Conservation (phyloP, 2,113 vertebrate genomes). For the Spheniscus mendiculus region DNA sequence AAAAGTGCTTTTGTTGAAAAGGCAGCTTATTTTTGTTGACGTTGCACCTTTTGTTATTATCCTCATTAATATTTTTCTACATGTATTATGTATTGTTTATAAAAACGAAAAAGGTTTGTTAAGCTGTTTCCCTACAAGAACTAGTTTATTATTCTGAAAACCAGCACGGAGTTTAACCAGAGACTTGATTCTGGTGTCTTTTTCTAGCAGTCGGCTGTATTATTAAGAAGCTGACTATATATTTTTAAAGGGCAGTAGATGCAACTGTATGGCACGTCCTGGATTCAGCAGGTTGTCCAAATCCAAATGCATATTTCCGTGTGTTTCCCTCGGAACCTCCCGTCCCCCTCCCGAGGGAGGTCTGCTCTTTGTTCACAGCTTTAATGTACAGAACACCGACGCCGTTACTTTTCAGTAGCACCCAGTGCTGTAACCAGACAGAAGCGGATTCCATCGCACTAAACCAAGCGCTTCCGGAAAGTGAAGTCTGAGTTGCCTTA, state of each 20-base stretch:
- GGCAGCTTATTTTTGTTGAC: constrained; percentile 72
- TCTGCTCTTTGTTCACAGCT: constrained; percentile 39
- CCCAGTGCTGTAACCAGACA: not conserved
- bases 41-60: constrained; percentile 73
- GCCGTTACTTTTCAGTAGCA: rapidly evolving
- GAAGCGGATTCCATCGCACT: not conserved
- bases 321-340: not conserved
- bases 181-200: not conserved
- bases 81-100: constrained; percentile 67
- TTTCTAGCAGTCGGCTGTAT: not conserved
- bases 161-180: not conserved
- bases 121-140: not conserved
- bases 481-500: constrained; percentile 20
- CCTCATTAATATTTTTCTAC: constrained; percentile 69
- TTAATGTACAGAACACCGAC: not conserved
- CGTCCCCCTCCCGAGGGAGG: not conserved
- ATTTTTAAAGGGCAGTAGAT: constrained; percentile 8
- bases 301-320: not conserved
- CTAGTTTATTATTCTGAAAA: constrained; percentile 40
- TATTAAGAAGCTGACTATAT: not conserved
- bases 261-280: not conserved
- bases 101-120: constrained; percentile 18
- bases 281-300: not conserved
- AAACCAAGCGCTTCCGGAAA: not conserved
- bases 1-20: constrained; percentile 64